These are phyloP conservation scores for Vannuccia rotundouncinata DNA, from an alignment of 2,888 invertebrate species.

Conservation along the genomic window DNA sequence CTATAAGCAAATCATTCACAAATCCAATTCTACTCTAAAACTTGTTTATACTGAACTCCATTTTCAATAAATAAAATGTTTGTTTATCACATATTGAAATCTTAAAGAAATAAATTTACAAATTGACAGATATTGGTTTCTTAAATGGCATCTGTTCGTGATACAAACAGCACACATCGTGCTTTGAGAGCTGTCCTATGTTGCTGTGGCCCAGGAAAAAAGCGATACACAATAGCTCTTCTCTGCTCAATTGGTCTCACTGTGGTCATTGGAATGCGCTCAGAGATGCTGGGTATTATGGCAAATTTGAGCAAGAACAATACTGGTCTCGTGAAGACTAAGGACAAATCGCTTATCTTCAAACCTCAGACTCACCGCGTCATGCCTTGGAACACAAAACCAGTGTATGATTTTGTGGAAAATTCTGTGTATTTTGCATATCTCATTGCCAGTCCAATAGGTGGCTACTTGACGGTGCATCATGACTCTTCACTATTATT, in stretches of 20 bases:
- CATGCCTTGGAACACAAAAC: slow-evolving; percentile 37
- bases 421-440: slow-evolving; percentile 39
- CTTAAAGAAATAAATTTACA: too few species aligned
- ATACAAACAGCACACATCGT: too few species aligned
- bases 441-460: slow-evolving; percentile 40
- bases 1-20: too few species aligned
- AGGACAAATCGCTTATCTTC: slow-evolving; percentile 33
- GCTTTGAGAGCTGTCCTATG: slow-evolving; percentile 31
- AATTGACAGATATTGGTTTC: too few species aligned
- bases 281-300: slow-evolving; percentile 40
- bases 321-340: not conserved
- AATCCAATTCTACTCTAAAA: too few species aligned
- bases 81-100: too few species aligned
- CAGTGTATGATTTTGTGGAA: slow-evolving; percentile 39
- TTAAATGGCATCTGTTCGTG: too few species aligned
- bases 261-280: slow-evolving; percentile 40
- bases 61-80: too few species aligned
- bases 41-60: too few species aligned
- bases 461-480: slow-evolving; percentile 38
- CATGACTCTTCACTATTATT: slow-evolving; percentile 39
- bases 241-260: slow-evolving; percentile 40
- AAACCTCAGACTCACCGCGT: slow-evolving; percentile 32
- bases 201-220: slow-evolving; percentile 39
- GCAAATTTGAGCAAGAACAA: slow-evolving; percentile 34
- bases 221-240: slow-evolving; percentile 40